Percentiles rank a stretch among this genome's conserved stretches.
phyloP scores from a whole-genome alignment of 2,797 vertebrate species.

The Selene dorsalis region DNA sequence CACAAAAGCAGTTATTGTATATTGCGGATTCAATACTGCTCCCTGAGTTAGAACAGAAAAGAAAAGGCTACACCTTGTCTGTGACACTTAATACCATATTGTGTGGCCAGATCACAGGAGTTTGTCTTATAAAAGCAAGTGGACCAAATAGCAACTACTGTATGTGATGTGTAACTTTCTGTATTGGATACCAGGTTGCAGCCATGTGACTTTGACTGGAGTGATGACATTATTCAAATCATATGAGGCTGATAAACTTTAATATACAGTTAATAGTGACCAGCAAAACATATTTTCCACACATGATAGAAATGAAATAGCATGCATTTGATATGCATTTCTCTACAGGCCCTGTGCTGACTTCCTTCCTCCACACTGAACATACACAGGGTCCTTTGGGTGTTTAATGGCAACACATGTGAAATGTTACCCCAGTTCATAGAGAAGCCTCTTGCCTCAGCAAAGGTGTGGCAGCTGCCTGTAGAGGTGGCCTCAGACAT shows the following conservation, averaged over 20 bases:
- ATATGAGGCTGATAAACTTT: not conserved
- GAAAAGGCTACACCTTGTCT: constrained; percentile 47
- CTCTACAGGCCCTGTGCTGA: constrained; percentile 27
- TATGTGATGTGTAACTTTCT: constrained; percentile 22
- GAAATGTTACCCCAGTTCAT: constrained; percentile 66
- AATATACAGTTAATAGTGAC: not conserved
- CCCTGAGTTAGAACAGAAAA: constrained; percentile 49
- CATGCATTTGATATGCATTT: constrained; percentile 15
- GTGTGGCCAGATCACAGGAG: constrained; percentile 45
- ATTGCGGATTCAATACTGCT: constrained; percentile 41
- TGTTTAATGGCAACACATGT: constrained; percentile 65
- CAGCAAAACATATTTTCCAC: constrained; percentile 2
- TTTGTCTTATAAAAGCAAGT: constrained; percentile 38
- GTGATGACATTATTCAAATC: not conserved
- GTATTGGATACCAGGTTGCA: constrained; percentile 23
- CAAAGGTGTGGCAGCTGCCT: constrained; percentile 67
- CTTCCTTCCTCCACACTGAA: constrained; percentile 39
- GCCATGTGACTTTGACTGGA: constrained; percentile 11
- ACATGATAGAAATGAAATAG: constrained; percentile 34
- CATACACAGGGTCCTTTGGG: constrained; percentile 24
- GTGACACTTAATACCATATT: constrained; percentile 51
- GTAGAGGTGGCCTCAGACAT: constrained; percentile 71
- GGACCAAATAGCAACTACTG: constrained; percentile 43
- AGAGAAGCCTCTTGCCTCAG: constrained; percentile 61
- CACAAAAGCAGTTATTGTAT: constrained; percentile 47